phyloP scores from a whole-genome alignment of 2,888 invertebrate species.

The Cosmopolites sordidus region DNA sequence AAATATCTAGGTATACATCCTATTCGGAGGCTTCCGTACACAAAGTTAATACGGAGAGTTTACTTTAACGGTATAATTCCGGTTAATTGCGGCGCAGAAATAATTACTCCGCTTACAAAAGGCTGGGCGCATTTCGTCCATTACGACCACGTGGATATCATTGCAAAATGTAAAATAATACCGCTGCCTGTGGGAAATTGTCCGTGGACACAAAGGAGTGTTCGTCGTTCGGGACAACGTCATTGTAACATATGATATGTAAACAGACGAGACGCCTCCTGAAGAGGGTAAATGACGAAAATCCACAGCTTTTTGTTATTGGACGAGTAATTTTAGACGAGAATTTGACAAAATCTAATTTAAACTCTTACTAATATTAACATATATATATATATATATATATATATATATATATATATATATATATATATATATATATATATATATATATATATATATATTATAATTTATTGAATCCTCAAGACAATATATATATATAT shows the following conservation, averaged over 20 bases:
- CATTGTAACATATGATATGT: background rate
- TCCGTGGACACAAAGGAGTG: background rate
- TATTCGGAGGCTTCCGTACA: background rate
- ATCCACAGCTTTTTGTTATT: too few relatives aligned
- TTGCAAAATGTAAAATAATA: background rate
- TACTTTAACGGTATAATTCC: constrained; percentile 4
- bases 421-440: too few relatives aligned
- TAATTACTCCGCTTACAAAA: constrained; percentile 5
- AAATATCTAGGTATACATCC: background rate
- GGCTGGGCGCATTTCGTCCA: background rate
- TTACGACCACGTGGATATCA: constrained; percentile 1
- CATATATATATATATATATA: too few relatives aligned
- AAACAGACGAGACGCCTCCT: background rate
- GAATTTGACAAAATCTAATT: too few relatives aligned
- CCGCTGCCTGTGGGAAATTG: background rate
- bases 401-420: too few relatives aligned
- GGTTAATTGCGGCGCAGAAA: constrained; percentile 6
- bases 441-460: too few relatives aligned
- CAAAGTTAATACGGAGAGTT: constrained; percentile 1
- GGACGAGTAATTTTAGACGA: too few relatives aligned
- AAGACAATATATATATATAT: too few relatives aligned
- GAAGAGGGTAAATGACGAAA: too few relatives aligned
- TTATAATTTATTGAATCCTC: too few relatives aligned
- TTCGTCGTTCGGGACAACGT: background rate
- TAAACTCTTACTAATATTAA: too few relatives aligned